phyloP scores from a whole-genome alignment of 2,113 vertebrate genomes.

The Riparia riparia region DNA sequence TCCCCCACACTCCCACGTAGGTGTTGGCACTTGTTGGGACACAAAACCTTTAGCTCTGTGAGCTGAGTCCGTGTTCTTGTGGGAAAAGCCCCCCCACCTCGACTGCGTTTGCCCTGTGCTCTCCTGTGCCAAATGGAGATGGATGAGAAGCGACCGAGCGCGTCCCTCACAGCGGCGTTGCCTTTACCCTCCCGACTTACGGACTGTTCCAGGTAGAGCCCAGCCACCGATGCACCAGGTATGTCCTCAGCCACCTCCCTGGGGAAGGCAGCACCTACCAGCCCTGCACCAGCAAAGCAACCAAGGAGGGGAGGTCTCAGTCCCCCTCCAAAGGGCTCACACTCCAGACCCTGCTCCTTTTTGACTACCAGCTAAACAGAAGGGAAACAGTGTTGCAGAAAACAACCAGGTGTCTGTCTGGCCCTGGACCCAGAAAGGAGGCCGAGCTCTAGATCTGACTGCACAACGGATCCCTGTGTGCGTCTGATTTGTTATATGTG shows the following conservation, averaged over 20 bases:
- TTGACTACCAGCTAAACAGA: slow-evolving; percentile 56
- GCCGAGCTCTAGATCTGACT: slow-evolving; percentile 38
- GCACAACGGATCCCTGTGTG: slow-evolving; percentile 51
- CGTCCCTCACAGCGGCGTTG: background rate
- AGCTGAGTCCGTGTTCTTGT: background rate
- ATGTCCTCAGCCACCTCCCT: slow-evolving; percentile 5
- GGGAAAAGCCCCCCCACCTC: background rate
- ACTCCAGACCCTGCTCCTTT: slow-evolving; percentile 60
- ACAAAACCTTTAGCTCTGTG: slow-evolving; percentile 47
- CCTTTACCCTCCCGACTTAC: background rate
- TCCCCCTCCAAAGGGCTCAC: slow-evolving; percentile 58
- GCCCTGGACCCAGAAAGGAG: slow-evolving; percentile 46
- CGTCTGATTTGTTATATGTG: slow-evolving; percentile 56
- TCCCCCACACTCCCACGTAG: background rate
- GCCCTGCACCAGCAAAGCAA: slow-evolving; percentile 56
- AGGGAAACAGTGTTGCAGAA: slow-evolving; percentile 45
- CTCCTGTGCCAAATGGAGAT: slow-evolving; percentile 63
- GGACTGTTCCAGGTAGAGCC: slow-evolving; percentile 54
- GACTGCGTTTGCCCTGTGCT: background rate
- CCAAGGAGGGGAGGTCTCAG: background rate
- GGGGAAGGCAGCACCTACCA: slow-evolving; percentile 25
- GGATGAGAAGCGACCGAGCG: slow-evolving; percentile 16
- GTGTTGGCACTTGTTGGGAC: slow-evolving; percentile 28
- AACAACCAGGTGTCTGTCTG: slow-evolving; percentile 33
- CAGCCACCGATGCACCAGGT: background rate